These are phyloP conservation scores for Gymnoscopelus braueri DNA, from an alignment of 2,797 vertebrate species.

Conservation along the genomic window DNA sequence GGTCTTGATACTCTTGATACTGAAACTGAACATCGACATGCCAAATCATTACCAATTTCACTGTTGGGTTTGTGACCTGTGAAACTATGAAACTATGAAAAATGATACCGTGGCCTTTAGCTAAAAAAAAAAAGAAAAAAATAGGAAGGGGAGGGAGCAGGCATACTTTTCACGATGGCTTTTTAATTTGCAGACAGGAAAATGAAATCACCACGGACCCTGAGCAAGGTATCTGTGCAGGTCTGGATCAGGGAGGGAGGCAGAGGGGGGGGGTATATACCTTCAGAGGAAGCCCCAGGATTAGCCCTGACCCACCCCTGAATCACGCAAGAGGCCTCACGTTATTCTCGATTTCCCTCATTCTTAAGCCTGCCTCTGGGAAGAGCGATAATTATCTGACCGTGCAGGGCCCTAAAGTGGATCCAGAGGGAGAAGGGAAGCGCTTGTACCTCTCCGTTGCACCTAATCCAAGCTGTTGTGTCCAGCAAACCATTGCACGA, in stretches of 20 bases:
- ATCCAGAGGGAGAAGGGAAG: constrained; percentile 47
- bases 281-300: constrained; percentile 50
- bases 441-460: constrained; percentile 18
- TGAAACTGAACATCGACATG: neutral
- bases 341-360: constrained; percentile 48
- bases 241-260: constrained; percentile 36
- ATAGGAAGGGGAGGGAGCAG: constrained; percentile 1
- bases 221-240: constrained; percentile 36
- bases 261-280: constrained; percentile 18
- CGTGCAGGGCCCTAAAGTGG: constrained; percentile 46
- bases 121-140: neutral
- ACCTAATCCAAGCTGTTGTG: constrained; percentile 45
- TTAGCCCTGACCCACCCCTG: constrained; percentile 42
- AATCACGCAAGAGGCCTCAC: constrained; percentile 44
- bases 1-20: neutral
- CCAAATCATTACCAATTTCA: constrained; percentile 7
- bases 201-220: constrained; percentile 52
- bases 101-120: neutral
- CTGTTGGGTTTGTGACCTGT: too few species aligned
- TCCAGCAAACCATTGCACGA: constrained; percentile 49
- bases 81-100: too few species aligned
- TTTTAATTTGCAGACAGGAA: constrained; percentile 46
- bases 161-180: constrained; percentile 26
- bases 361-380: constrained; percentile 24
- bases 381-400: constrained; percentile 58